Conservation (phyloP, 2,113 vertebrate species). For the Colius striatus region DNA sequence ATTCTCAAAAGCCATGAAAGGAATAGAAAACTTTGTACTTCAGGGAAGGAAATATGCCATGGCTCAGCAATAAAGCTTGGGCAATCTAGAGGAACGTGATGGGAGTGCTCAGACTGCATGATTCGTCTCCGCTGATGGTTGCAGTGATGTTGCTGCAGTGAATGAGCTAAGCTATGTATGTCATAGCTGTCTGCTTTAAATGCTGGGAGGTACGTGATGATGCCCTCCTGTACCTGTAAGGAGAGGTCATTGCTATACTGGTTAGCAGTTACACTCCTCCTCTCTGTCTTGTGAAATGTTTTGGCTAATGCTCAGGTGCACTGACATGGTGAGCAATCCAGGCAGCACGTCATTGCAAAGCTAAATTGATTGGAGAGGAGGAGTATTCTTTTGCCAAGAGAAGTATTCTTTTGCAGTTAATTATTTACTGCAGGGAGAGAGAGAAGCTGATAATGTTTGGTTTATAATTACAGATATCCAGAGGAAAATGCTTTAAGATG, state of each 20-base stretch:
- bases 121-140: background rate
- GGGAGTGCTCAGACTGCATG: background rate
- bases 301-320: background rate
- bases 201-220: background rate
- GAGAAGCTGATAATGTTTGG: background rate
- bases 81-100: background rate
- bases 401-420: constrained; percentile 34
- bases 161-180: constrained; percentile 20
- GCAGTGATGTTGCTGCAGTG: constrained; percentile 31
- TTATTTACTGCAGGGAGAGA: constrained; percentile 43
- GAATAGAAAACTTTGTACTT: background rate
- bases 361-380: constrained; percentile 12
- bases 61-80: background rate
- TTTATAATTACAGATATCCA: constrained; percentile 9
- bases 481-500: background rate
- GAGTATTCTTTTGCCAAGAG: background rate
- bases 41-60: background rate
- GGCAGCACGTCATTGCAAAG: background rate
- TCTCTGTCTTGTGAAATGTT: background rate
- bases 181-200: constrained; percentile 14
- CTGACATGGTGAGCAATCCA: background rate
- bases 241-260: background rate
- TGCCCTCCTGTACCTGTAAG: background rate
- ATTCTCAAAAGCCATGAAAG: background rate
- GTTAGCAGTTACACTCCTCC: background rate